A percentile compares a stretch with the other conserved stretches of the same genome.
phyloP scores from a whole-genome alignment of 2,113 vertebrate genomes.

The Microtus richardsoni region DNA sequence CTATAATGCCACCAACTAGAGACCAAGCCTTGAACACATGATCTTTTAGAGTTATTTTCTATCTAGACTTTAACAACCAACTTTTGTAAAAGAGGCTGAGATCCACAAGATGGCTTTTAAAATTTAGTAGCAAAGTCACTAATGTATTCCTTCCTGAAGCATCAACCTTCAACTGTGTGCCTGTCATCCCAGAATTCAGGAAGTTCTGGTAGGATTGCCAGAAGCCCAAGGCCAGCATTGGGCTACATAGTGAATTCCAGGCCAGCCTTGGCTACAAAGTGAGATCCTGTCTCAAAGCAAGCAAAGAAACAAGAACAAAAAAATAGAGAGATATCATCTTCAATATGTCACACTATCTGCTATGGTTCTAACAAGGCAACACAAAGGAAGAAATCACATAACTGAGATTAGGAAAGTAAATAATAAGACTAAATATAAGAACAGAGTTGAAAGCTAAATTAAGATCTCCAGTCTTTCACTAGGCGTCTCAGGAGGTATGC shows the following conservation, averaged over 20 bases:
- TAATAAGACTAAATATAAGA: not conserved
- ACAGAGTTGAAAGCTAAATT: not conserved
- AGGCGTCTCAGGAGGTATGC: fast-evolving
- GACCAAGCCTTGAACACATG: not conserved
- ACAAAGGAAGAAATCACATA: not conserved
- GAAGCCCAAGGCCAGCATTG: not conserved
- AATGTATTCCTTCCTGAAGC: not conserved
- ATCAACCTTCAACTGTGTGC: not conserved
- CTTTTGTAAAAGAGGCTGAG: not conserved
- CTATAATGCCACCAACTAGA: not conserved
- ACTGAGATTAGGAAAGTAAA: slow-evolving; percentile 23
- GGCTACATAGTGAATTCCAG: not conserved
- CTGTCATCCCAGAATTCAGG: not conserved
- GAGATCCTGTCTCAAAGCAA: not conserved
- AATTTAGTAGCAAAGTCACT: slow-evolving; percentile 19
- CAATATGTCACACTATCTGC: not conserved
- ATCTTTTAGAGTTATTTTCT: not conserved
- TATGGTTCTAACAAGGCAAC: not conserved
- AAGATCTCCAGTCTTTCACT: not conserved
- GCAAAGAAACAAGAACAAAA: not conserved
- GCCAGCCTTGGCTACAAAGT: not conserved
- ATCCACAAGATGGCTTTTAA: slow-evolving; percentile 2
- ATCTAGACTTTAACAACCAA: not conserved
- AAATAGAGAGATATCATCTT: not conserved
- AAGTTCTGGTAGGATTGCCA: not conserved